Base-by-base conservation (phyloP, 2,888 invertebrate genomes). In the Alviniconcha strummeri region DNA sequence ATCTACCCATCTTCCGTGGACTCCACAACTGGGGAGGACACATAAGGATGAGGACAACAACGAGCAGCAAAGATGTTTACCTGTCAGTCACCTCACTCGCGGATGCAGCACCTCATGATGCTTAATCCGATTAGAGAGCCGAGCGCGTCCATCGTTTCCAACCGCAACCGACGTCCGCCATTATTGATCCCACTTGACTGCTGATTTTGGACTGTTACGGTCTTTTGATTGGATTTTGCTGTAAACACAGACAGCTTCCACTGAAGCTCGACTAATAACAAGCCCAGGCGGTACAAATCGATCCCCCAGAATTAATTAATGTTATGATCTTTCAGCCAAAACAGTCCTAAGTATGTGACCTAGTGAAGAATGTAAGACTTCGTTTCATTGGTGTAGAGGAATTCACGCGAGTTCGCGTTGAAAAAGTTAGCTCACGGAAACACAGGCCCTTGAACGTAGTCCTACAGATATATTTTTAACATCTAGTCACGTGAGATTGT, bases 141-240 rank as follows among this genome's bases (percentile, higher is more conserved):
- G 3, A 36, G 36, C 36, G 85, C 85, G 85, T 85, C 85, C 57
- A 72, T 56, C 76, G 85, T 85, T 79, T 85, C 85, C 85, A 83
- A 83, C 83, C 81, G 83, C 83, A 83, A 85, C 83, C 57, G 80
- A 80, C 52, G 77, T 60, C 76, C 69, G 83, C 76, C 77, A 83
- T 83, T 60, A 60, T 75, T 11, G 69, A 79, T 72, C 55, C 75
- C 55, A 52, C 57, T 11, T 64, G 36, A 69, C 56, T 82, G 15
- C 8, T 56, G 11, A 55, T 36, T 64, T 75, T 36, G 60, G 60
- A 60, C 60, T 60, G 13, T 60, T 60, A 13, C 60, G 60, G 60
- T 36, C 36, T 36, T 36, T 36, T 36, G 36, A 36, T 36, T 36
- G 36, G 3, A 36, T 36, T 36, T 36, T 36, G 36, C 36, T 36